Evolutionary conservation across 2,888 invertebrate species (phyloP).

Genomic region (Chouioia cunea): DNA sequence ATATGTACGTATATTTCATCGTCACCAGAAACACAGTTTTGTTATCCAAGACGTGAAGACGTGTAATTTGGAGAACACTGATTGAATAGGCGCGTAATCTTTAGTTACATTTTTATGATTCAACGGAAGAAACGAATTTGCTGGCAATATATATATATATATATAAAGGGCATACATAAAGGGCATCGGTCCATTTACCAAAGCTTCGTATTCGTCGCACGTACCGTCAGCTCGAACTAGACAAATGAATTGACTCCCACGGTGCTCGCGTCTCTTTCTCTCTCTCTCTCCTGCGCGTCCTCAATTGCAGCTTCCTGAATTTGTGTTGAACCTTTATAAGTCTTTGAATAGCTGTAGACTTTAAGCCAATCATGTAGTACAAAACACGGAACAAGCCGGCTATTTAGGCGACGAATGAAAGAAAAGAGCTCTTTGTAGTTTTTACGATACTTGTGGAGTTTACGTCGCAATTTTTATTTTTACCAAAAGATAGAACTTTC

Average conservation of each 20-base stretch:
- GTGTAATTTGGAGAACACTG: no score
- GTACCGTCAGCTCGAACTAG: slow-evolving; percentile 35
- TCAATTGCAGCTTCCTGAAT: slow-evolving; percentile 30
- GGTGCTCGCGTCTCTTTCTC: slow-evolving; percentile 12
- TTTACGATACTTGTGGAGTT: no score
- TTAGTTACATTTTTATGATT: slow-evolving; percentile 26
- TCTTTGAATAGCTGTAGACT: background rate
- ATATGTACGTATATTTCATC: no score
- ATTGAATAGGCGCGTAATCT: slow-evolving; percentile 22
- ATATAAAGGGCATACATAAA: background rate
- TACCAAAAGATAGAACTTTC: no score
- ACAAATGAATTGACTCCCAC: slow-evolving; percentile 41
- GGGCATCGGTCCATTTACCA: slow-evolving; percentile 34
- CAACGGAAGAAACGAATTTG: slow-evolving; percentile 9
- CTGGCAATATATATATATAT: slow-evolving; percentile 8
- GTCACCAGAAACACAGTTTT: no score
- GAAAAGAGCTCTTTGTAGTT: no score
- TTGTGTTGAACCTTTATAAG: slow-evolving; percentile 14
- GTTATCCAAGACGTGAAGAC: no score
- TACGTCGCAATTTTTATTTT: no score
- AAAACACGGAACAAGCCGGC: no score
- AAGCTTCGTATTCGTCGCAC: slow-evolving; percentile 33
- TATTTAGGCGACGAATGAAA: no score
- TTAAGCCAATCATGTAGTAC: no score
- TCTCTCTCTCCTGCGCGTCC: background rate